Percentiles rank a stretch among this genome's conserved stretches.
phyloP scores from a whole-genome alignment of 2,888 invertebrate genomes.

The Caenorhabditis virilis region DNA sequence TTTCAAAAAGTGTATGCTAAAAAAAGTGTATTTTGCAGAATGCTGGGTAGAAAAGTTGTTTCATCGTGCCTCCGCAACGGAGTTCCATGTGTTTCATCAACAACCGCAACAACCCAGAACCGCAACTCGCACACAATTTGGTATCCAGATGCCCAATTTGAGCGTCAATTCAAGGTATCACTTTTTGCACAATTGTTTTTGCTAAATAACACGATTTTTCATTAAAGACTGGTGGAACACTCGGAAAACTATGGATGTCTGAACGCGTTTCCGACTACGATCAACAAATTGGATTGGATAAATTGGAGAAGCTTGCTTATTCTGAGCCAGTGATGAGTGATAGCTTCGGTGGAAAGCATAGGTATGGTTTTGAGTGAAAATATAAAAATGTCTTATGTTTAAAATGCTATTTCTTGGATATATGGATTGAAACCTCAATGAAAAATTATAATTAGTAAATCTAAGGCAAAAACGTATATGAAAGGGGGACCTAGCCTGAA shows the following conservation, averaged over 20 bases:
- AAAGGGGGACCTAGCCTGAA: no score
- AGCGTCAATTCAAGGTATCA: constrained; percentile 62
- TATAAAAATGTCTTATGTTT: not conserved
- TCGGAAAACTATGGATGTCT: constrained; percentile 54
- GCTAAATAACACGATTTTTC: not conserved
- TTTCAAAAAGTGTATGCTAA: no score
- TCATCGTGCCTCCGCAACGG: constrained; percentile 18
- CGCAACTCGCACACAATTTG: constrained; percentile 64
- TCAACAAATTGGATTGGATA: constrained; percentile 54
- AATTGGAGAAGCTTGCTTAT: constrained; percentile 51
- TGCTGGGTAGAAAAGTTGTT: constrained; percentile 41
- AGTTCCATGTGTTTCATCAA: constrained; percentile 14
- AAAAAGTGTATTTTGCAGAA: no score
- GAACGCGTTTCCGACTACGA: constrained; percentile 49
- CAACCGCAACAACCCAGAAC: constrained; percentile 29
- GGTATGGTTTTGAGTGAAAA: constrained; percentile 22
- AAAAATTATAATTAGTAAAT: no score
- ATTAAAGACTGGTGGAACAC: constrained; percentile 52
- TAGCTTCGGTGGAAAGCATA: constrained; percentile 56
- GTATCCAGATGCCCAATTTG: constrained; percentile 68
- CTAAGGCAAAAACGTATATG: no score
- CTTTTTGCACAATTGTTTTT: not conserved
- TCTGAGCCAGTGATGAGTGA: constrained; percentile 55
- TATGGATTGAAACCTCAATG: no score
- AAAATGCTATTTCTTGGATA: no score